Percentiles rank a stretch among this genome's conserved stretches.
phyloP scores from a whole-genome alignment of 2,888 invertebrate species.

The Drosophila nigricruria region DNA sequence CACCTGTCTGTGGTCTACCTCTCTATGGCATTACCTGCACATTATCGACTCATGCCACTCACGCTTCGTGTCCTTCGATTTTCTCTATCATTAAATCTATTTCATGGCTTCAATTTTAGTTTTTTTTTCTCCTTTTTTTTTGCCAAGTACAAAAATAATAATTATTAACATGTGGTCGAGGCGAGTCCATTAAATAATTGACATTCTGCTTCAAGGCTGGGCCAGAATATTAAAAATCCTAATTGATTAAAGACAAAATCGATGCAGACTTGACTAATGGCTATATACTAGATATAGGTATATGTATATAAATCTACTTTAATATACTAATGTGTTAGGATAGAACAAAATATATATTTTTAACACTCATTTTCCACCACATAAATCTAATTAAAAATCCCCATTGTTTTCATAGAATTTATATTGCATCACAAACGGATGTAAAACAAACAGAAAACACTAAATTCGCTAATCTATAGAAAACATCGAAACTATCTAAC shows the following conservation, averaged over 20 bases:
- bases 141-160: constrained; percentile 11
- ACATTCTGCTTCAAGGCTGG: neutral
- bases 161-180: constrained; percentile 24
- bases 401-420: neutral
- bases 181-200: constrained; percentile 23
- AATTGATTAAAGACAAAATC: neutral
- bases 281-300: neutral
- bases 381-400: neutral
- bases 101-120: constrained; percentile 5
- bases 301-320: neutral
- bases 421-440: neutral
- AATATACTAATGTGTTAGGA: too few species aligned
- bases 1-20: constrained; percentile 27
- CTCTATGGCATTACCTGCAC: neutral
- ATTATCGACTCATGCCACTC: neutral
- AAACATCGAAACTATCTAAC: neutral
- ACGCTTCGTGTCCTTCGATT: neutral
- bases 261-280: neutral
- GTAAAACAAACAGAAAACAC: neutral
- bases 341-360: neutral
- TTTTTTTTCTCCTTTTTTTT: constrained; percentile 8
- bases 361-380: neutral
- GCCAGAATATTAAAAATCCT: neutral
- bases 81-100: constrained; percentile 34
- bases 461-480: constrained; percentile 1